Evolutionary conservation across 2,113 vertebrate species (phyloP), one percentile per base, ranked within the genome.

Genomic region (Brachyhypopomus gauderio): DNA sequence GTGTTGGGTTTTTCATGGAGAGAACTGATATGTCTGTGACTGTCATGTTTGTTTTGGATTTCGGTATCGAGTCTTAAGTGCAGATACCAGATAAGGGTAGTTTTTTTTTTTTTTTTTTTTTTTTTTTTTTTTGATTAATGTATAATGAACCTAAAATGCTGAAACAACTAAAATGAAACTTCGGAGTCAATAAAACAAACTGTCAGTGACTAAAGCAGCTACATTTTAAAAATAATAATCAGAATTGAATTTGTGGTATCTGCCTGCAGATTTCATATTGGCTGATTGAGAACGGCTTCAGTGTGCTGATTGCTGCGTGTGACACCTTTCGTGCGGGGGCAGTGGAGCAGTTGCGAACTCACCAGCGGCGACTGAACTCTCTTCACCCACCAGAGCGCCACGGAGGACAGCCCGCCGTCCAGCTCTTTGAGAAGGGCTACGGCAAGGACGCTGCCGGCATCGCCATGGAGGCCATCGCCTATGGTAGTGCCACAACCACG

Each of bases 391-490:
- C 96, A 0, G 95, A 97, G 91, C 87, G 90, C 27, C 94, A 96
- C 0, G 89, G 90, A 0, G 97, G 96, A 2, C 92, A 85, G 5
- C 90, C 91, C 0, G 93, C 95, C 82, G 96, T 99, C 85, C 96
- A 98, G 91, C 92, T 99, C 75, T 99, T 97, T 19, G 98, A 99
- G 92, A 98, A 97, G 83, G 98, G 98, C 12, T 99, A 99, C 0
- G 98, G 98, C 85, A 99, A 99, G 87, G 98, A 99, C 0, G 97
- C 98, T 0, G 98, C 98, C 0, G 97, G 97, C 63, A 99, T 99
- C 0, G 98, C 98, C 79, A 98, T 99, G 98, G 98, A 99, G 89
- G 97, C 98, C 80, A 98, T 99, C 30, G 91, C 95, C 30, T 99
- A 95, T 0, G 97, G 98, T 99, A 92, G 36, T 5, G 36, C 34